These are phyloP conservation scores for Pachydiplax longipennis DNA, from an alignment of 2,888 invertebrate genomes.

Conservation along the genomic window DNA sequence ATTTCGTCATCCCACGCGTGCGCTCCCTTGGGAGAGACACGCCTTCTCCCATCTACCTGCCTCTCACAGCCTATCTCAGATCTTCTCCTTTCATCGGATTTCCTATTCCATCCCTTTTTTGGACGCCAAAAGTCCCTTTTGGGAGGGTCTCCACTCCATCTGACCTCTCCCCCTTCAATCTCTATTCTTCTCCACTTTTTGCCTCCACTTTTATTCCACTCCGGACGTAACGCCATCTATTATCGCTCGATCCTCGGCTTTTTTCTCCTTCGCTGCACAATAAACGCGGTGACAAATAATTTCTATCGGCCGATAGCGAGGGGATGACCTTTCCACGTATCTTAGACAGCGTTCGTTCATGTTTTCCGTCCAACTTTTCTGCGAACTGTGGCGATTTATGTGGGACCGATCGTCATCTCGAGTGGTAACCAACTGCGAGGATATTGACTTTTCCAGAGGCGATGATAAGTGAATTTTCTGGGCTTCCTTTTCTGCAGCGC, in stretches of 20 bases:
- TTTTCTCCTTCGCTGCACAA: neutral
- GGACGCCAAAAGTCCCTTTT: neutral
- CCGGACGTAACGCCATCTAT: conserved; percentile 22
- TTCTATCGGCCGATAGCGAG: neutral
- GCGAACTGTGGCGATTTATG: neutral
- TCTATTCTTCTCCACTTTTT: neutral
- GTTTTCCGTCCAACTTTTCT: neutral
- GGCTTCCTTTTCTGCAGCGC: too few species aligned
- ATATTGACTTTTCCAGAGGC: too few species aligned
- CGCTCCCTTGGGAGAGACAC: neutral
- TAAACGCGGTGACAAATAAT: conserved; percentile 24
- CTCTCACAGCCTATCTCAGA: neutral
- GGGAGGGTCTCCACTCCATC: neutral
- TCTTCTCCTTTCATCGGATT: neutral
- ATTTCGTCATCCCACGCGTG: neutral
- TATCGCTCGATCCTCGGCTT: neutral
- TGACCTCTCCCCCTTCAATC: neutral
- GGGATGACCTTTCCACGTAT: neutral
- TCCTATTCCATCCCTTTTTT: neutral
- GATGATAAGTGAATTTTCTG: too few species aligned
- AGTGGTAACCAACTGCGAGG: too few species aligned
- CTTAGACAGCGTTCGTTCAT: neutral
- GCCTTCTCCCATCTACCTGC: neutral
- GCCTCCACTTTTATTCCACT: neutral
- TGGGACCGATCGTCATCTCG: neutral